phyloP scores from a whole-genome alignment of 1,140 invertebrate species.

The Ceratoteleas bidentatus region DNA sequence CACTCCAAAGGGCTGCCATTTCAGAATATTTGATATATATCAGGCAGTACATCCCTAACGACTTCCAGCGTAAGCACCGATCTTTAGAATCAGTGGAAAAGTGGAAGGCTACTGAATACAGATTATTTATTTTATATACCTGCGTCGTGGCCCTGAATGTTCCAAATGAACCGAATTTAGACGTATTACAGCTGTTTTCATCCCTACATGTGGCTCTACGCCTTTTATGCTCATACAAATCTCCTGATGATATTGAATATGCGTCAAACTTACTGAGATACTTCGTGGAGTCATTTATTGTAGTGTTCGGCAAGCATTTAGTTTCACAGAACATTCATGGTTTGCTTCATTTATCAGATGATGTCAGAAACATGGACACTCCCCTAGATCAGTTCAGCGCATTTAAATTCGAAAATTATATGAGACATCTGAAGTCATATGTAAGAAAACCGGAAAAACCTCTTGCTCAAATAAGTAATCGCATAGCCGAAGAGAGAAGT shows the following conservation, averaged over 20 bases:
- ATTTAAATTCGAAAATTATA: slow-evolving; percentile 30
- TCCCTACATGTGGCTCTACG: slow-evolving; percentile 6
- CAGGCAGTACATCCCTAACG: background rate
- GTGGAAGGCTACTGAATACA: slow-evolving; percentile 3
- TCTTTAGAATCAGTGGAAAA: background rate
- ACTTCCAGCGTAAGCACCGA: slow-evolving; percentile 7
- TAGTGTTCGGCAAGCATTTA: slow-evolving; percentile 3
- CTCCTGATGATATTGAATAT: background rate
- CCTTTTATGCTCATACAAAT: background rate
- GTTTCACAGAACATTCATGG: slow-evolving; percentile 31
- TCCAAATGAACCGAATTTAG: background rate
- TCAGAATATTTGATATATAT: background rate
- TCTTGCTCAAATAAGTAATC: slow-evolving; percentile 17
- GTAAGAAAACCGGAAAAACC: slow-evolving; percentile 28
- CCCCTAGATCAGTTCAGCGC: slow-evolving; percentile 11
- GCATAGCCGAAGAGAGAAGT: background rate
- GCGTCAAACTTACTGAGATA: background rate
- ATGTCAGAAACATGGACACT: slow-evolving; percentile 9
- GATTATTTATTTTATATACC: background rate
- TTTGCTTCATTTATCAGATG: slow-evolving; percentile 12
- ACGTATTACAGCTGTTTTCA: background rate
- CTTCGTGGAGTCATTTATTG: slow-evolving; percentile 3
- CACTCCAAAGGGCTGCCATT: background rate
- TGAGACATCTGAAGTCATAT: slow-evolving; percentile 9
- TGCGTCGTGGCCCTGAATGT: background rate